phyloP scores from a whole-genome alignment of 37 sponge, comb jelly and placozoan species.

The Hormiphora californensis region DNA sequence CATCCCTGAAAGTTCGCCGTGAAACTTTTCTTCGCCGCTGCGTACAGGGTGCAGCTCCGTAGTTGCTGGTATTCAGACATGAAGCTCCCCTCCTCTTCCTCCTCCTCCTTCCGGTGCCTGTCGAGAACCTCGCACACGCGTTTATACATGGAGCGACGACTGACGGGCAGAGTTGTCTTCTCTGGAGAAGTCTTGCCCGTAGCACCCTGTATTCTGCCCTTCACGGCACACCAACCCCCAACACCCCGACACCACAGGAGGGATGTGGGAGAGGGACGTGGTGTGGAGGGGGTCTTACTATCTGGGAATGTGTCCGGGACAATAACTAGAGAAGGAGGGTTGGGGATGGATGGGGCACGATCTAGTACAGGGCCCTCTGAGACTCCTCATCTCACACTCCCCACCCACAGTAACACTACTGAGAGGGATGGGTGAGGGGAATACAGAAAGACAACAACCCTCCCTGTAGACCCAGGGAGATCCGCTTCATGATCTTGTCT shows the following conservation, averaged over 20 bases:
- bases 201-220: constrained; percentile 22
- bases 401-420: background rate
- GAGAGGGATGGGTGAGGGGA: background rate
- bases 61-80: too few relatives aligned
- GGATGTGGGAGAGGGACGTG: background rate
- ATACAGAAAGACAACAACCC: background rate
- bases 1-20: too few relatives aligned
- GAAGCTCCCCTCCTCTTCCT: too few relatives aligned
- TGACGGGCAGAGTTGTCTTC: constrained; percentile 1
- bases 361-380: background rate
- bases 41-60: too few relatives aligned
- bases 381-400: background rate
- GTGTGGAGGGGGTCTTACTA: background rate
- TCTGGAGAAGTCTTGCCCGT: background rate
- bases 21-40: too few relatives aligned
- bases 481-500: constrained; percentile 31
- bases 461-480: constrained; percentile 9
- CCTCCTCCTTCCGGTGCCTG: too few relatives aligned
- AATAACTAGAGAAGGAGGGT: background rate
- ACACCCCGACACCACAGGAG: background rate
- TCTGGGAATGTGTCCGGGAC: background rate
- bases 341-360: background rate
- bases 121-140: background rate
- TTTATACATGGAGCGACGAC: background rate
- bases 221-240: background rate